Conservation (phyloP, 2,888 invertebrate species). For the Eristalinus sepulchralis region DNA sequence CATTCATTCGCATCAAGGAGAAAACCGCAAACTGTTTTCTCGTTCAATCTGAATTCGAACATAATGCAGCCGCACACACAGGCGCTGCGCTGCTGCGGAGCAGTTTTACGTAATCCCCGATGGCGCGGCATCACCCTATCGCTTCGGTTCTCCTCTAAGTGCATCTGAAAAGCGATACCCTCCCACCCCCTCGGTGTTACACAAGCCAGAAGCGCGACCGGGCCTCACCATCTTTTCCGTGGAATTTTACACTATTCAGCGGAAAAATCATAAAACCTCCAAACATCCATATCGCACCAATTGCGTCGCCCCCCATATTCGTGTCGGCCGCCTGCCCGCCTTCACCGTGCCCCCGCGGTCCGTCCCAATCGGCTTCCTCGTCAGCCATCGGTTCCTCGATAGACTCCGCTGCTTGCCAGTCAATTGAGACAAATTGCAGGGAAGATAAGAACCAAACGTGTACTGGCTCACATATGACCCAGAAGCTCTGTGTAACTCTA, state of each 20-base stretch:
- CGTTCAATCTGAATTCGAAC: background rate
- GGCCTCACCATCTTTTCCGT: slow-evolving; percentile 30
- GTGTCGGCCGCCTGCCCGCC: background rate
- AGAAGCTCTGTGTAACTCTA: slow-evolving; percentile 46
- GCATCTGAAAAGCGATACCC: background rate
- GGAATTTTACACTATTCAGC: slow-evolving; percentile 45
- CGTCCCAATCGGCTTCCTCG: background rate
- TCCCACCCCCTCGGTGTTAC: background rate
- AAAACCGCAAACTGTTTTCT: background rate
- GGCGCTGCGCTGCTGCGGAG: background rate
- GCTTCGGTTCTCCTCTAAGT: background rate
- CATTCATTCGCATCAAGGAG: background rate
- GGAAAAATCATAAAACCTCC: slow-evolving; percentile 49
- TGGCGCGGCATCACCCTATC: background rate
- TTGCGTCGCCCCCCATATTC: slow-evolving; percentile 20
- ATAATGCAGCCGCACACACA: background rate
- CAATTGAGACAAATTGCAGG: slow-evolving; percentile 67
- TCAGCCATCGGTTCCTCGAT: background rate
- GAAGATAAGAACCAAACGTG: slow-evolving; percentile 65
- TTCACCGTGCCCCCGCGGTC: background rate
- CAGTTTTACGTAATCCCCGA: background rate
- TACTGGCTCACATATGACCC: slow-evolving; percentile 32
- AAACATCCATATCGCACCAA: slow-evolving; percentile 51
- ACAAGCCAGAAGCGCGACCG: background rate
- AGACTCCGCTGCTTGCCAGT: slow-evolving; percentile 24